Base-by-base conservation (phyloP, 2,888 invertebrate species). In the Autographa pulchrina region DNA sequence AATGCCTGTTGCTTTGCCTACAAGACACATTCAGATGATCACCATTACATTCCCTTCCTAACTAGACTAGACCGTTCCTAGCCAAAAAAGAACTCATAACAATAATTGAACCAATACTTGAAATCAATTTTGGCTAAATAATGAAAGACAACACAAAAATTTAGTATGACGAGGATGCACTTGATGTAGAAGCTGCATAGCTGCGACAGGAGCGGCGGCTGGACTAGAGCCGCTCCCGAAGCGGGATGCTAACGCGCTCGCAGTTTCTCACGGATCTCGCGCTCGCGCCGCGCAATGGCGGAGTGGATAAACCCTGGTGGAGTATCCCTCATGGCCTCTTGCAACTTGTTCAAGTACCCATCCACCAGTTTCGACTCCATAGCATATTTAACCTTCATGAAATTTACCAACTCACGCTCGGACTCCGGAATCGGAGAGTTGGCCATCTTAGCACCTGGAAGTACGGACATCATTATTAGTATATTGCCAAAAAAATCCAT, bases 331-430 rank as follows among this genome's bases (percentile, higher is more conserved):
- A 56, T 56, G 20, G 20, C 25, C 25, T 56, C 13, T 5, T 25
- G 54, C 11, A 56, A 25, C 54, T 56, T 56, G 25, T 56, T 56
- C 54, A 56, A 25, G 9, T 56, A 56, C 13, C 54, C 54, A 9
- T 56, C 25, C 54, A 56, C 54, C 0, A 56, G 54, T 13, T 56
- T 56, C 20, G 54, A 56, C 20, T 56, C 54, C 54, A 56, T 56
- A 13, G 54, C 54, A 13, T 56, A 56, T 11, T 56, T 56, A 5
- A 25, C 54, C 1, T 3, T 13, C 54, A 56, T 13, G 20, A 25
- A 56, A 11, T 56, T 6, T 13, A 56, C 25, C 20, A 13, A 11
- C 13, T 56, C 54, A 25, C 54, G 54, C 25, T 56, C 54, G 11
- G 13, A 20, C 5, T 56, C 54, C 13, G 54, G 20, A 13, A 56